These are phyloP conservation scores for Enteromius radiatus DNA, from an alignment of 2,797 vertebrate species.

Conservation along the genomic window DNA sequence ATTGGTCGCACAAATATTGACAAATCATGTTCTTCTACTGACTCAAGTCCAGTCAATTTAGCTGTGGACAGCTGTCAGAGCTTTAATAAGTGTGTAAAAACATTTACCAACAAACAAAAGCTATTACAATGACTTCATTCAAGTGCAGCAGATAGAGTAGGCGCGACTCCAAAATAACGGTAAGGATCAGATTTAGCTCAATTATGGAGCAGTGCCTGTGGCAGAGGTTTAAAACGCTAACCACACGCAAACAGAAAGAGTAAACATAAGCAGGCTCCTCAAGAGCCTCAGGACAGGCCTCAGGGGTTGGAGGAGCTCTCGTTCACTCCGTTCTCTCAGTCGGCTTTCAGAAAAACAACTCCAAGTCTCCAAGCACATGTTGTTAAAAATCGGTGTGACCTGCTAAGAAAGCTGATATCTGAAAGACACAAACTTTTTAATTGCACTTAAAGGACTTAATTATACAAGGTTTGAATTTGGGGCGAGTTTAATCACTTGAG, in stretches of 20 bases:
- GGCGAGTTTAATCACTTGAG: slow-evolving; percentile 12
- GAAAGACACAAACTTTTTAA: slow-evolving; percentile 16
- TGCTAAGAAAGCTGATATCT: background rate
- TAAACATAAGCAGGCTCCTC: slow-evolving; percentile 38
- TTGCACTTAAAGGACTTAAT: slow-evolving; percentile 5
- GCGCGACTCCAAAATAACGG: slow-evolving; percentile 24
- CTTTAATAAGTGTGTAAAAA: slow-evolving; percentile 9
- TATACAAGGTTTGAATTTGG: background rate
- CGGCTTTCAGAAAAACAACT: slow-evolving; percentile 19
- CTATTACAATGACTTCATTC: background rate
- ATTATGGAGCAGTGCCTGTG: slow-evolving; percentile 45
- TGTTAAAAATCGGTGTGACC: background rate
- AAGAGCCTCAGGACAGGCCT: slow-evolving; percentile 27
- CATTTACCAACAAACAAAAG: background rate
- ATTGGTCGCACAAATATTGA: background rate
- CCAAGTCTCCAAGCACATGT: background rate
- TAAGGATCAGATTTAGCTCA: slow-evolving; percentile 28
- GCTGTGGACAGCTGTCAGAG: background rate
- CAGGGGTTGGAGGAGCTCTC: slow-evolving; percentile 14
- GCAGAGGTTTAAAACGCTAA: slow-evolving; percentile 36
- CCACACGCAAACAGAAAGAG: slow-evolving; percentile 40
- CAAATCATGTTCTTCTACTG: background rate
- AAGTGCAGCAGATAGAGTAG: background rate
- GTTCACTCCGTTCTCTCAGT: background rate
- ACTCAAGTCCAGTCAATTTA: background rate